Evolutionary conservation across 2,113 vertebrate species (phyloP), one percentile per base, ranked within the genome.

Genomic region (Desmodus rotundus): DNA sequence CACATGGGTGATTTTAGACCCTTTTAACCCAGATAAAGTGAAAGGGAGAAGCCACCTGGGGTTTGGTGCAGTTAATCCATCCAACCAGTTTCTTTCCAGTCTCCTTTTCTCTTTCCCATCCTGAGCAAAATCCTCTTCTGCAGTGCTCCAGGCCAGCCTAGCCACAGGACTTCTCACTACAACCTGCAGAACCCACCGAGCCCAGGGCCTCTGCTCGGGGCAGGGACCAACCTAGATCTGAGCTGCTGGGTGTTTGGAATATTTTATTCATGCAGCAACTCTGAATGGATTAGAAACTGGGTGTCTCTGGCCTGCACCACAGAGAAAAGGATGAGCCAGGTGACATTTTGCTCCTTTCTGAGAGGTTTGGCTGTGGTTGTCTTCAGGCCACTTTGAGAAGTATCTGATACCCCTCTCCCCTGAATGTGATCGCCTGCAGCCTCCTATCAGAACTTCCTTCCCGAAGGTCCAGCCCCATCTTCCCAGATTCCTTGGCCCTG

Each of bases 21-120:
- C 90, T 90, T 89, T 89, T 93, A 96, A 96, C 84, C 86, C 47
- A 96, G 77, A 95, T 82, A 82, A 87, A 84, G 28, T 26, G 0
- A 81, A 94, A 77, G 83, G 50, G 36, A 58, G 84, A 74, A 85
- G 20, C 76, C 65, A 76, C 65, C 54, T 78, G 89, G 89, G 81
- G 15, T 88, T 92, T 78, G 45, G 28, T 3, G 14, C 76, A 36
- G 20, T 87, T 31, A 76, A 45, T 84, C n/a, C 43, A 87, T 20
- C 63, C 68, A 76, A 33, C 26, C 65, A 56, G 12, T 63, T 38
- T 87, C 67, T 87, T 70, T 86, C 22, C 13, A 54, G 52, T 74
- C 92, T 85, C 38, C 41, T 78, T 54, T 65, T 58, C 31, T 54
- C 26, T 74, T 77, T 52, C 15, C 77, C 45, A 47, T 82, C 45